A percentile compares a stretch with the other conserved stretches of the same genome.
phyloP scores from a whole-genome alignment of 2,113 vertebrate genomes.

The Apteryx mantelli region DNA sequence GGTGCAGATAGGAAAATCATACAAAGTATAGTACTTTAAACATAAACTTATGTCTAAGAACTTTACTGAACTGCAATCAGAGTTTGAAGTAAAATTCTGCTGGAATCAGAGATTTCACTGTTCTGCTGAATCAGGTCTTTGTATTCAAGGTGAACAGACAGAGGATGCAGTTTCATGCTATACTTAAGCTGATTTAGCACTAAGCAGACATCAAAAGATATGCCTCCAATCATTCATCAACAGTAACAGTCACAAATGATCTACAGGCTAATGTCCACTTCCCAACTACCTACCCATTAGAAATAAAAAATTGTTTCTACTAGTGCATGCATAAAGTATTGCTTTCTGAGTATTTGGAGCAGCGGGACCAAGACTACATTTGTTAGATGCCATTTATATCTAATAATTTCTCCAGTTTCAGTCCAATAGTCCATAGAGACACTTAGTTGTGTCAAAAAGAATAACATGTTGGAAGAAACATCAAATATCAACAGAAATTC shows the following conservation, averaged over 20 bases:
- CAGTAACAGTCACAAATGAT: accelerated
- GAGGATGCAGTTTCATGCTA: neutral
- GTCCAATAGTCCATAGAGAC: neutral
- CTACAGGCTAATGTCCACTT: neutral
- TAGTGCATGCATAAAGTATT: accelerated
- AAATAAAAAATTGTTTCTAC: neutral
- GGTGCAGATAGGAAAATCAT: neutral
- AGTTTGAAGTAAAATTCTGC: neutral
- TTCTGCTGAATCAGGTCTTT: neutral
- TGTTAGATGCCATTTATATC: neutral
- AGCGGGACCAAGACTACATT: neutral
- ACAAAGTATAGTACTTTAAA: neutral
- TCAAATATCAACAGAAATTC: neutral
- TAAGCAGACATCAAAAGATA: neutral
- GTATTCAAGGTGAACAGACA: neutral
- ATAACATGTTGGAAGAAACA: neutral
- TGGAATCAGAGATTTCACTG: neutral
- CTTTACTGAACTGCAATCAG: neutral
- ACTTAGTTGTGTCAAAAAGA: neutral
- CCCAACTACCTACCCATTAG: neutral
- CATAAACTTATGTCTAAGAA: neutral
- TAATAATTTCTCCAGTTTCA: neutral
- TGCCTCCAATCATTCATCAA: neutral
- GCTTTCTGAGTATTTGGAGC: neutral
- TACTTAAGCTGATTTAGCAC: neutral